Percentiles rank a stretch among this genome's conserved stretches.
Evolutionary conservation across 2,113 vertebrate genomes (phyloP).

Genomic region (Microcebus lehilahytsara): DNA sequence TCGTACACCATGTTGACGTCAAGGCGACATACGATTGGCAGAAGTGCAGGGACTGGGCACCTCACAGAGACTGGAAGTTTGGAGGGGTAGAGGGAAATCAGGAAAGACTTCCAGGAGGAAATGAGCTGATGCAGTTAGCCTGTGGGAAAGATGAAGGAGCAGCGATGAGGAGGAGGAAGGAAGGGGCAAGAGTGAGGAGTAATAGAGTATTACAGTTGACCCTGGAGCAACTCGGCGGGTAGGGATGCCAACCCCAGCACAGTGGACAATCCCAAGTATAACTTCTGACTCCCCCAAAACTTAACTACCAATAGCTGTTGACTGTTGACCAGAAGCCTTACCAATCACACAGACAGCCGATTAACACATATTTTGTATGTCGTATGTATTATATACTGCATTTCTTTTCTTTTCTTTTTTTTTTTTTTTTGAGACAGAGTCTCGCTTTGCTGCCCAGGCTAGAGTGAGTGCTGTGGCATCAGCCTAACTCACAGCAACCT

Average conservation of each 20-base stretch:
- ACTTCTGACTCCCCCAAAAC: not conserved
- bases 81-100: not conserved
- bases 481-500: too few species aligned
- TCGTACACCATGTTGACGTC: not conserved
- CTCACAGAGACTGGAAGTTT: not conserved
- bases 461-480: too few species aligned
- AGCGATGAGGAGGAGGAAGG: not conserved
- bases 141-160: not conserved
- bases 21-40: not conserved
- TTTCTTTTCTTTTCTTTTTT: not conserved
- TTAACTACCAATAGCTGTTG: not conserved
- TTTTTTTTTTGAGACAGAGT: too few species aligned
- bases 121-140: not conserved
- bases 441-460: too few species aligned
- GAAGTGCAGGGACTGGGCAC: not conserved
- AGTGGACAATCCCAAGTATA: not conserved
- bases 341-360: not conserved
- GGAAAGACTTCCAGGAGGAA: not conserved
- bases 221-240: not conserved
- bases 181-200: not conserved
- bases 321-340: not conserved
- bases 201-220: not conserved
- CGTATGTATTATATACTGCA: not conserved
- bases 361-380: not conserved
- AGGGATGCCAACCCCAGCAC: not conserved